A percentile compares a stretch with the other conserved stretches of the same genome.
Conservation (phyloP, 2,797 vertebrate species). For the Pogonophryne albipinna region DNA sequence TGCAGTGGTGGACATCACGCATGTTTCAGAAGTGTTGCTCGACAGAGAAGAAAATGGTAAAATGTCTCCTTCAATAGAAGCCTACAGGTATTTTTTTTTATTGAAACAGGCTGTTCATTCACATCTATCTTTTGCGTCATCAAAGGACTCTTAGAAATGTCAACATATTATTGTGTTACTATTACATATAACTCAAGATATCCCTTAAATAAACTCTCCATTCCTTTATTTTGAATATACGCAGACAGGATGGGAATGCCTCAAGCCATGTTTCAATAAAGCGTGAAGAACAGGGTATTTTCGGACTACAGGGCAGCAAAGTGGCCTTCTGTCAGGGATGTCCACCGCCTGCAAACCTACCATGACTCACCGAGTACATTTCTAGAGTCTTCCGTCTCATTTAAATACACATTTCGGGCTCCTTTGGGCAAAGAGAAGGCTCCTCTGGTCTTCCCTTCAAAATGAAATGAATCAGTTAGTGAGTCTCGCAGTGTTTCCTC, state of each 20-base stretch:
- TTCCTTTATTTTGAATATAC: not conserved
- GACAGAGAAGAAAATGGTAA: conserved; percentile 36
- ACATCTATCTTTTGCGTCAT: conserved; percentile 27
- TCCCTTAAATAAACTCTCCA: not conserved
- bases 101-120: conserved; percentile 67
- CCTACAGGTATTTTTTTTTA: conserved; percentile 39
- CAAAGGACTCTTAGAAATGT: not conserved
- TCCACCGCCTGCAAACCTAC: conserved; percentile 82
- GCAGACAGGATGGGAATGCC: conserved; percentile 54
- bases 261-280: conserved; percentile 63
- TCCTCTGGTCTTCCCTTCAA: conserved; percentile 93
- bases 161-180: not conserved
- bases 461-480: conserved; percentile 84
- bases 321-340: conserved; percentile 76
- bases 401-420: conserved; percentile 92
- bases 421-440: conserved; percentile 92
- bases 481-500: conserved; percentile 43
- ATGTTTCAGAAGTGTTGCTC: conserved; percentile 69
- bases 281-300: conserved; percentile 10
- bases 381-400: conserved; percentile 91
- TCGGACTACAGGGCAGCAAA: conserved; percentile 56
- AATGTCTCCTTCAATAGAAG: conserved; percentile 30
- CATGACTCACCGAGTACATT: conserved; percentile 91
- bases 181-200: not conserved
- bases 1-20: conserved; percentile 85